Conservation (phyloP, 1,140 invertebrate genomes). For the Nautilus pompilius region DNA sequence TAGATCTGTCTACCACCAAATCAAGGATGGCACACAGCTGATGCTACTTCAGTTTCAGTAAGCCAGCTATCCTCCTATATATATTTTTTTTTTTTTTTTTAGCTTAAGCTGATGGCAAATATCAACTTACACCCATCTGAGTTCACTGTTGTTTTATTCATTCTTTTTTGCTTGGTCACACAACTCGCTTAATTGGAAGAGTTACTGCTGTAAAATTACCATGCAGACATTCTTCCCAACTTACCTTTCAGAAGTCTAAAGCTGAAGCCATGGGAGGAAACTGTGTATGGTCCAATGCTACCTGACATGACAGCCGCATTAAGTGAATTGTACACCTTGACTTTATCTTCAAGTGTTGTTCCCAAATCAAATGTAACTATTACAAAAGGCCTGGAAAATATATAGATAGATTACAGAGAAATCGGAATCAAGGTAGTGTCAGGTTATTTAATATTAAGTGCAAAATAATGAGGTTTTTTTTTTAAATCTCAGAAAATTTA, state of each 20-base stretch:
- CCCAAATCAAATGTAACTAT: conserved; percentile 56
- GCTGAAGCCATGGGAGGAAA: conserved; percentile 54
- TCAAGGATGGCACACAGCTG: no score
- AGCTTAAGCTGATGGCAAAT: background rate
- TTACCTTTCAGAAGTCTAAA: conserved; percentile 59
- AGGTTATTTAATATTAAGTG: conserved; percentile 9
- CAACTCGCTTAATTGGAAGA: background rate
- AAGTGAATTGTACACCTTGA: conserved; percentile 46
- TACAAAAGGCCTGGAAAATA: conserved; percentile 15
- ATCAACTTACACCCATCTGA: background rate
- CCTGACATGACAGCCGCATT: conserved; percentile 37
- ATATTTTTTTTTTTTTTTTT: background rate
- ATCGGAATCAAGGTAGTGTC: background rate
- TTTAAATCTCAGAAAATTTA: conserved; percentile 11
- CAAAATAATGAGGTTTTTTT: conserved; percentile 6
- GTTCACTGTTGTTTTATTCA: no score
- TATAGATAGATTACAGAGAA: background rate
- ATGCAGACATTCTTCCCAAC: conserved; percentile 6
- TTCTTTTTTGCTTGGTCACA: background rate
- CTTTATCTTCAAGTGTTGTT: conserved; percentile 44
- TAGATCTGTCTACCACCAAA: no score
- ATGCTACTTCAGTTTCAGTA: no score
- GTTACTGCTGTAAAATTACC: background rate
- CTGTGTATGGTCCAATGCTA: conserved; percentile 47
- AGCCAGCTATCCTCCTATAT: no score